Evolutionary conservation across 2,113 vertebrate genomes (phyloP), one percentile per base, ranked within the genome.

Genomic region (Aegotheles bennettii): DNA sequence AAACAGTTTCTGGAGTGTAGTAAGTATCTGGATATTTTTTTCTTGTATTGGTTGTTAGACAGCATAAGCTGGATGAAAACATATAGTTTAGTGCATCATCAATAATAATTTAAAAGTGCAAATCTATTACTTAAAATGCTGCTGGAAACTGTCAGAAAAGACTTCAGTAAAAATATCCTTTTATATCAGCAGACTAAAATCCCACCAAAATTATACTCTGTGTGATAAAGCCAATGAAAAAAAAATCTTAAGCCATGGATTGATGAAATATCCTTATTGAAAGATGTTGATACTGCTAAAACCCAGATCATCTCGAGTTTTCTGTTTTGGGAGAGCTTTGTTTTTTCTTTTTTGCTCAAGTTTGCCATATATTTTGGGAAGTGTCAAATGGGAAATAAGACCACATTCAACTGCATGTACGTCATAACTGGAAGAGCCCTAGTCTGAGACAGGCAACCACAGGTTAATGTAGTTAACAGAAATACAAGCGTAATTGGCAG

Each of bases 1-100:
- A 99, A 98, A 96, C 99, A 99, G 92, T 99, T 99, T 98, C 96
- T 99, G 95, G 98, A 99, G 92, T 99, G 99, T 93, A 98, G 99
- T 99, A 98, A 99, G 99, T 99, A 97, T 64, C 78, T 53, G 28
- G 35, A 5, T 47, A 21, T 79, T 76, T 53, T 48, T 76, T 89
- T 3, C 11, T 61, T 74, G 6, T 60, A 3, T 53, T 38, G 3
- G 2, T 53, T 75, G n/a, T 86, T 94, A 70, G 36, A 24, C 10
- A n/a, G 19, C 60, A 43, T 25, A 84, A 48, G 4, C 15, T 64
- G 47, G 6, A 26, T 54, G 57, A 80, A 85, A 78, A 47, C 20
- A 3, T 59, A 36, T 28, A 31, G 14, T 31, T 68, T 24, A 83
- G 14, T 88, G 16, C 25, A 21, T 79, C 33, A 50, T 59, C 28